Evolutionary conservation across 2,113 vertebrate genomes (phyloP).

Genomic region (Gasterosteus nipponicus): DNA sequence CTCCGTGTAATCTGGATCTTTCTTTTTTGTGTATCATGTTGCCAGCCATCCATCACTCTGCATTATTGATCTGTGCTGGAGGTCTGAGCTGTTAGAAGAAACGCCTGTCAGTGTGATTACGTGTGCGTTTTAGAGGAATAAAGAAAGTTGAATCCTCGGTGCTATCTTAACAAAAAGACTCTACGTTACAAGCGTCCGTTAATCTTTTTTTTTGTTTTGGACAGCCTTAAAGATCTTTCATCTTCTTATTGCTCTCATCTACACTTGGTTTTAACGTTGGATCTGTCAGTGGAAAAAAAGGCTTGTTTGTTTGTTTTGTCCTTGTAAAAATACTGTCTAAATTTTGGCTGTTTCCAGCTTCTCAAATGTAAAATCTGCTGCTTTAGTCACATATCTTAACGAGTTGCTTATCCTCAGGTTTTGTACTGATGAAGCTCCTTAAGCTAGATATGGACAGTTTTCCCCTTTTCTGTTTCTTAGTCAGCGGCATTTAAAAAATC

Average conservation of each 20-base stretch:
- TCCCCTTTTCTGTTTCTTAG: background rate
- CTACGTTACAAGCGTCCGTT: background rate
- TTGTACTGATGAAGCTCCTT: background rate
- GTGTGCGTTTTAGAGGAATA: background rate
- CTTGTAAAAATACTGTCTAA: background rate
- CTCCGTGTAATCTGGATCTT: background rate
- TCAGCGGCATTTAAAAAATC: background rate
- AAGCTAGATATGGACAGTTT: background rate
- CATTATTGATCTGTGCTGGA: constrained; percentile 33
- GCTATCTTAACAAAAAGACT: background rate
- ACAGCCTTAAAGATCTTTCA: background rate
- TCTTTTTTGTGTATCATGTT: constrained; percentile 14
- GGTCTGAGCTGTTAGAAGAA: constrained; percentile 21
- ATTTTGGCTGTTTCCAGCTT: background rate
- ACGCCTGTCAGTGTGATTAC: background rate
- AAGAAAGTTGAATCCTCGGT: background rate
- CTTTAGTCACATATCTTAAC: background rate
- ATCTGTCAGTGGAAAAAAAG: background rate
- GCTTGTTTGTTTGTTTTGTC: too few species aligned
- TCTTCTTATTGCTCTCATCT: background rate
- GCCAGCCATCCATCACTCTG: constrained; percentile 27
- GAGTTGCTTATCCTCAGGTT: background rate
- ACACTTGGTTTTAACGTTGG: too few species aligned
- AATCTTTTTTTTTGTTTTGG: background rate
- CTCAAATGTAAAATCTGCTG: background rate